phyloP scores from a whole-genome alignment of 1,140 invertebrate genomes.

The Eumeta japonica region DNA sequence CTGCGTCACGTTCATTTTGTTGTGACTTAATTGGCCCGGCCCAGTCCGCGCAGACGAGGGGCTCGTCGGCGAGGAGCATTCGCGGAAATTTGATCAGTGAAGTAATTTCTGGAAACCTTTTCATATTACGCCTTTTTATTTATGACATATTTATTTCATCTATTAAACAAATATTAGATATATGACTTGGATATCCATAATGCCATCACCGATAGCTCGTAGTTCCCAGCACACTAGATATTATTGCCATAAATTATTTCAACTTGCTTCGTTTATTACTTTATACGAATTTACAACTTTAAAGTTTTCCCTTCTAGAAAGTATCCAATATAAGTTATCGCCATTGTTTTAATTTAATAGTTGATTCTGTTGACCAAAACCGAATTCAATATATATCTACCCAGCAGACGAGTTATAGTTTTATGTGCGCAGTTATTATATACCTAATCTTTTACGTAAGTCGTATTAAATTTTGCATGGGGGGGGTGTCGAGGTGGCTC shows the following conservation, averaged over 20 bases:
- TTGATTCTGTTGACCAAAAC: neutral
- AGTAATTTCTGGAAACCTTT: too few species aligned
- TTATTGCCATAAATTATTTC: too few species aligned
- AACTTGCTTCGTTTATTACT: too few species aligned
- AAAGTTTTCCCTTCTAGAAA: neutral
- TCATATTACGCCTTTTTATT: too few species aligned
- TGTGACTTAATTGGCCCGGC: neutral
- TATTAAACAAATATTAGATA: neutral
- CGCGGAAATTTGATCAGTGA: neutral
- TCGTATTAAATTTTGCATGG: conserved; percentile 42
- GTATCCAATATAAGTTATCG: neutral
- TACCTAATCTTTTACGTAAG: too few species aligned
- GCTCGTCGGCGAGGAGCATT: neutral
- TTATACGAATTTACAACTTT: too few species aligned
- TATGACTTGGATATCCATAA: neutral
- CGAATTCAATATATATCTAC: neutral
- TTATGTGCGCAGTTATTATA: too few species aligned
- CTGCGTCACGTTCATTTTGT: neutral
- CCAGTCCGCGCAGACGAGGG: too few species aligned
- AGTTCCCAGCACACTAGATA: too few species aligned
- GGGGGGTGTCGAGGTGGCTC: conserved; percentile 13
- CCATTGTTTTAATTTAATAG: neutral
- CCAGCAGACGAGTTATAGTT: too few species aligned
- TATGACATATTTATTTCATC: too few species aligned
- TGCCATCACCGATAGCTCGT: neutral